Evolutionary conservation across 1,140 invertebrate genomes (phyloP), one percentile per base, ranked within the genome.

Genomic region (Polypedilum pembai): DNA sequence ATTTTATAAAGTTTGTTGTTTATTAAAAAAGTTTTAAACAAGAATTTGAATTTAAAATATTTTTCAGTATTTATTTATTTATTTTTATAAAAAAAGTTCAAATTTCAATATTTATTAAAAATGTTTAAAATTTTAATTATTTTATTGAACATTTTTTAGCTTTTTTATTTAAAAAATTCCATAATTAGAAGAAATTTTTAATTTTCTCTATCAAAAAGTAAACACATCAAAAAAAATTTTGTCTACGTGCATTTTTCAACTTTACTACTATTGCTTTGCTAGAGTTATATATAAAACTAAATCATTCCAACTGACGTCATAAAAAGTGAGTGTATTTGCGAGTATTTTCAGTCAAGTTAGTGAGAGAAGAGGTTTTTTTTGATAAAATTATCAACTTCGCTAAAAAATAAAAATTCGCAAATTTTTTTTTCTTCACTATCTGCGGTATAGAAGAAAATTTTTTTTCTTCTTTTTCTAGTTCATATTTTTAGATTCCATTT

Each of bases 381-480:
- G 45, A 56, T 56, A 56, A 56, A 56, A 56, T 56, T 56, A 56
- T 56, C 45, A 56, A 15, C n/a, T 56, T 56, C n/a, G 12, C 45
- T 1, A 56, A n/a, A 56, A 56, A 56, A n/a, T 12, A 1, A 15
- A 33, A 33, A 33, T n/a, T 56, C 45, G 45, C 45, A 12, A 56
- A 56, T 56, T 56, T 56, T n/a, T 56, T 56, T 56, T n/a, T 56
- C 15, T 56, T 33, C 24, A 33, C 24, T 33, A 33, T 33, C 24
- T 33, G 5, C 12, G 45, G 45, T 15, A n/a, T 56, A n/a, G 45
- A 56, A 56, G 45, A 12, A 56, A 56, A n/a, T 56, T 56, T 45
- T 45, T 45, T 45, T 45, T 3, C 41, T 45, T 45, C 41, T 45
- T 56, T 15, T 56, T 56, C 45, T 56, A n/a, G 45, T 56, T 56